Base-by-base conservation (phyloP, 2,113 vertebrate species). In the Orthonyx spaldingii region DNA sequence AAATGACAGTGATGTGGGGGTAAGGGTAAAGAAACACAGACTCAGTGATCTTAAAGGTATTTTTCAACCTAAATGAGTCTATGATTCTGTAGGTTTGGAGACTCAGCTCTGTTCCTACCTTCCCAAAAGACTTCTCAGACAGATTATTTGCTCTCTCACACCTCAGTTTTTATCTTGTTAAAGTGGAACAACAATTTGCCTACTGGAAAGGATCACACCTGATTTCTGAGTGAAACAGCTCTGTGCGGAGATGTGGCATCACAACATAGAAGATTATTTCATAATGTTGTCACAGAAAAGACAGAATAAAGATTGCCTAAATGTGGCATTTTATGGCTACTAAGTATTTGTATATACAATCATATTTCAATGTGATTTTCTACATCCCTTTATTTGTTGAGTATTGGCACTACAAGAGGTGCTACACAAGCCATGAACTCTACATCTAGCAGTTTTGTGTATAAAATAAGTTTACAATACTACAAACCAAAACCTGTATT, bases 231-330 rank as follows among this genome's bases (percentile, higher is more conserved):
- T 1, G 7, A 87, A 76, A 68, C 21, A 53, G 49, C 10, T 75
- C 13, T 39, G 47, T 47, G 27, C 0, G 0, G 49, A 75, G 19
- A 75, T 75, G 57, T 0, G 1, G 44, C 52, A 59, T 17, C 50
- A 81, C 15, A 33, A 57, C 39, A 37, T 2, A 65, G 49, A 74
- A 77, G 80, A 87, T n/a, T 53, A 56, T 61, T 66, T 66, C 39
- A 39, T 39, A 39, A 78, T 14, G 35, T 42, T 50, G 39, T 46
- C 33, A 78, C 6, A 30, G 71, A 66, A 90, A 80, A 65, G 23
- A 33, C 30, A 70, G 44, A 80, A 66, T 56, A 57, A 69, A 71
- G 11, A 30, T 74, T 55, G 61, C 35, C 10, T 59, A 87, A 84
- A 52, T 22, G 10, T 35, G 13, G 17, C 22, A n/a, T 12, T 21